Evolutionary conservation across 1,140 invertebrate species (phyloP).

Genomic region (Cepaea nemoralis): DNA sequence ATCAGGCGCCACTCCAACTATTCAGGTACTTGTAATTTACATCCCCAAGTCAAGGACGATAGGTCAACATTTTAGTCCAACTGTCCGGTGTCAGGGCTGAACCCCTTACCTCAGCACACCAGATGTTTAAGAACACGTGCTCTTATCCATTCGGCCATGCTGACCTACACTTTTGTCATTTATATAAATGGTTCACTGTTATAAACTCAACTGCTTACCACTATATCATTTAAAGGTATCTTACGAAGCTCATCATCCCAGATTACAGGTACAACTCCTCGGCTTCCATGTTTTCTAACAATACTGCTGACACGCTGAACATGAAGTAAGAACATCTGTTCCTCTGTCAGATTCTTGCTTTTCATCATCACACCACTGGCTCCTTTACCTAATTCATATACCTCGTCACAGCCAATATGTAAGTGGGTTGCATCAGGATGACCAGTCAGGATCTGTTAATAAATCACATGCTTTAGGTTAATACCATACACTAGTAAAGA

Average conservation of each 20-base stretch:
- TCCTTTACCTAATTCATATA: slow-evolving; percentile 48
- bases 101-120: too few species aligned
- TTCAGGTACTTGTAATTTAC: too few species aligned
- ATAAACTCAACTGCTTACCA: neutral
- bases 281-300: slow-evolving; percentile 49
- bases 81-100: too few species aligned
- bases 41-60: too few species aligned
- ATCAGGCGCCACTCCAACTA: too few species aligned
- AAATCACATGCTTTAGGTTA: neutral
- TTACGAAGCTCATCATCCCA: slow-evolving; percentile 94
- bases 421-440: slow-evolving; percentile 71
- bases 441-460: slow-evolving; percentile 72
- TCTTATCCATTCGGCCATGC: too few species aligned
- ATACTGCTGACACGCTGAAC: slow-evolving; percentile 70
- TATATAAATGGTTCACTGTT: too few species aligned
- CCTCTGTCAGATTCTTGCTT: slow-evolving; percentile 69
- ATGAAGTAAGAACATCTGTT: slow-evolving; percentile 73
- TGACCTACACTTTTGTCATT: too few species aligned
- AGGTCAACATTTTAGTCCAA: too few species aligned
- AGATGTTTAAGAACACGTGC: too few species aligned
- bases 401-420: slow-evolving; percentile 78
- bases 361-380: slow-evolving; percentile 49
- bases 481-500: too few species aligned
- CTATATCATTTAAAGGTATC: slow-evolving; percentile 67
- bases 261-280: slow-evolving; percentile 79